Evolutionary conservation across 1,140 invertebrate genomes (phyloP).

Genomic region (Euschistus heros): DNA sequence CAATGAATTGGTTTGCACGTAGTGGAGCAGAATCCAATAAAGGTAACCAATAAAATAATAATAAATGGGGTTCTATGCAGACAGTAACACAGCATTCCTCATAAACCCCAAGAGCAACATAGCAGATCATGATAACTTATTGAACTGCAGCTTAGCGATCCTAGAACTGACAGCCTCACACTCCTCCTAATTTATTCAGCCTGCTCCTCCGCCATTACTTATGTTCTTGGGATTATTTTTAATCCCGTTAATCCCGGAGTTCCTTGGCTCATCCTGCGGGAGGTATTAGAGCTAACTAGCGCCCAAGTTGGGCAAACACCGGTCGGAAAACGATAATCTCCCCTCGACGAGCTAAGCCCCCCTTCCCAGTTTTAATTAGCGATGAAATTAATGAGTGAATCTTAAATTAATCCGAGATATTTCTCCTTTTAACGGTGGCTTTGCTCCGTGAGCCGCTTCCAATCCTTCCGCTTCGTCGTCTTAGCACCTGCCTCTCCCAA

Average conservation of each 20-base stretch:
- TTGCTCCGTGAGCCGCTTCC: too few relatives aligned
- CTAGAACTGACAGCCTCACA: not conserved
- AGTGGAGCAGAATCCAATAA: too few relatives aligned
- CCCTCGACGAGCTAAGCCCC: not conserved
- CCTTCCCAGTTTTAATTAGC: not conserved
- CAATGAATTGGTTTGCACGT: too few relatives aligned
- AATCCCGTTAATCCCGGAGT: slow-evolving; percentile 2
- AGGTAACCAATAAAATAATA: too few relatives aligned
- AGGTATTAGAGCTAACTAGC: not conserved
- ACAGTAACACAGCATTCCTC: too few relatives aligned
- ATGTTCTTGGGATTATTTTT: slow-evolving; percentile 14
- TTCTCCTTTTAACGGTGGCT: not conserved
- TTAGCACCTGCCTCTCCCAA: too few relatives aligned
- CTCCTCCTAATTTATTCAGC: not conserved
- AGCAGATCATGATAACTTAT: too few relatives aligned
- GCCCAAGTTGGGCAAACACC: not conserved
- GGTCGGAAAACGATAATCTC: slow-evolving; percentile 3
- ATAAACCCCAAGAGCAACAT: too few relatives aligned
- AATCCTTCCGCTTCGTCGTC: too few relatives aligned
- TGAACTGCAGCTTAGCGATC: too few relatives aligned
- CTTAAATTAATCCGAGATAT: not conserved
- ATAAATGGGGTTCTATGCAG: too few relatives aligned
- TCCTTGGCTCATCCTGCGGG: not conserved
- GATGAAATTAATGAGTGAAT: slow-evolving; percentile 12
- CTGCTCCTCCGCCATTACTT: not conserved